A percentile compares a stretch with the other conserved stretches of the same genome.
Conservation (phyloP, 2,113 vertebrate species). For the Catharus bicknelli region DNA sequence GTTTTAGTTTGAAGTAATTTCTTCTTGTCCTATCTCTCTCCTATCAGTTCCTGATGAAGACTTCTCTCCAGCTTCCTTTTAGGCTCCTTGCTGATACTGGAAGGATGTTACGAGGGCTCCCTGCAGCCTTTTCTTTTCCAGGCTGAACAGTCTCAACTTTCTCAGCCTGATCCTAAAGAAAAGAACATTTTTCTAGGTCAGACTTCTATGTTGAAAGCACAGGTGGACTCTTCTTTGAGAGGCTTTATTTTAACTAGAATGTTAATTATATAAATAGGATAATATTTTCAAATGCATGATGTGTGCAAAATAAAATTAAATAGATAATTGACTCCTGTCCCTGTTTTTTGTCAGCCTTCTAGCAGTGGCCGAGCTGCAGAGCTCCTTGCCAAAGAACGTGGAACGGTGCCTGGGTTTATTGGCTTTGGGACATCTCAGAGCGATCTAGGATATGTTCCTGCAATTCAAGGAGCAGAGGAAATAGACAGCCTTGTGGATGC, state of each 20-base stretch:
- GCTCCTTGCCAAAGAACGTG: constrained; percentile 88
- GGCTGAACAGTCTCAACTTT: background rate
- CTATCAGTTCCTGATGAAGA: background rate
- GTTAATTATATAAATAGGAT: background rate
- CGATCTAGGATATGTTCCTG: constrained; percentile 92
- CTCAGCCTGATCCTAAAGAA: background rate
- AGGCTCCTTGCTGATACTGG: background rate
- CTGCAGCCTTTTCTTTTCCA: background rate
- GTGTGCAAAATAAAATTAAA: background rate
- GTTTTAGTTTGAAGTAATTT: background rate
- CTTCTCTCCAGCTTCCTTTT: background rate
- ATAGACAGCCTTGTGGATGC: constrained; percentile 95
- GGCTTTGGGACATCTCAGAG: constrained; percentile 87
- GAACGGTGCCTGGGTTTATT: constrained; percentile 91
- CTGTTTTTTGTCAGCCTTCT: constrained; percentile 82
- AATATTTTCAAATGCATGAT: background rate
- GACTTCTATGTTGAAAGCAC: background rate
- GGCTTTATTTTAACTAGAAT: background rate
- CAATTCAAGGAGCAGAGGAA: constrained; percentile 93
- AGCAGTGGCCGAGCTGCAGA: constrained; percentile 94
- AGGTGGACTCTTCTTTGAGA: background rate
- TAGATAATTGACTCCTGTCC: background rate
- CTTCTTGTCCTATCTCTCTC: background rate
- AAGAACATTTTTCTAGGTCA: background rate
- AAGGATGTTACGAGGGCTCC: background rate